Evolutionary conservation across 2,888 invertebrate species (phyloP), one percentile per base, ranked within the genome.

Genomic region (Pollenia angustigena): DNA sequence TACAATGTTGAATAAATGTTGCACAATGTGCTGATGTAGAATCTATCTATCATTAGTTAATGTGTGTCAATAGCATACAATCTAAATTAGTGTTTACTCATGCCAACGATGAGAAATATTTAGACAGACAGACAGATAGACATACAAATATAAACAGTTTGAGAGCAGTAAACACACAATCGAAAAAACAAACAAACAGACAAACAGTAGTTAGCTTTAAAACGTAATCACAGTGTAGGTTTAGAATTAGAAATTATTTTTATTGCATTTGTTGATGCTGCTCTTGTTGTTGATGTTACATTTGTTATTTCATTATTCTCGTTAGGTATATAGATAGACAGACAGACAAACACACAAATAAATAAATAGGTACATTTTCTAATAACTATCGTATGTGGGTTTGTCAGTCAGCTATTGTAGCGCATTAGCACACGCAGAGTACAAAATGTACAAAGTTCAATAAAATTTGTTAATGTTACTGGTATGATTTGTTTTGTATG

Each of bases 81-180:
- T 72, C 81, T 80, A 87, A 87, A 85, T 85, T 87, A 85, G 82
- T 87, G 81, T 87, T 87, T 87, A 81, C 82, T 83, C 81, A 87
- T 85, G 87, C 83, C 85, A 87, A 80, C 82, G 83, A 84, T 62
- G 76, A 72, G 52, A 81, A 72, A 64, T 64, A 76, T 76, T 83
- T 83, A 87, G 83, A 81, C 66, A 72, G 32, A 75, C 56, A 85
- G 23, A 6, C 18, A 58, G n/a, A 50, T 66, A 58, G 12, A 66
- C 60, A 12, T 12, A 46, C 68, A 80, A 75, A 54, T 18, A 4
- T 40, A 46, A 40, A 68, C 40, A 14, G 8, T 48, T 40, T 14
- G 2, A 66, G 12, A 32, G 52, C 12, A 23, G 40, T n/a, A 14
- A n/a, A 54, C 68, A 40, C 2, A 18, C 52, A 40, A 16, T 32